phyloP scores from a whole-genome alignment of 2,888 invertebrate genomes.

The Schrankia costaestrigalis region DNA sequence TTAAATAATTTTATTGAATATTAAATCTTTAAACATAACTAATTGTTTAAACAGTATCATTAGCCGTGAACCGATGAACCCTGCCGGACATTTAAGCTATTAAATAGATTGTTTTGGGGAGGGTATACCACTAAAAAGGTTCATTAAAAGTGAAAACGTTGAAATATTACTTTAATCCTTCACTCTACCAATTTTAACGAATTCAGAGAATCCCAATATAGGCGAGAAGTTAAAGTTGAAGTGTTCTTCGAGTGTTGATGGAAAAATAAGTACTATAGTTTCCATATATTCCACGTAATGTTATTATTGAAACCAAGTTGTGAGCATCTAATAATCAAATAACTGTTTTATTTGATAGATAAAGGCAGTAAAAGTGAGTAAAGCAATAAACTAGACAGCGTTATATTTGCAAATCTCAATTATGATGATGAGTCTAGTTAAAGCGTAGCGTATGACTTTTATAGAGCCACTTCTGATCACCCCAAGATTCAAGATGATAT shows the following conservation, averaged over 20 bases:
- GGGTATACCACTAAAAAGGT: conserved; percentile 40
- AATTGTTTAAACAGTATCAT: conserved; percentile 45
- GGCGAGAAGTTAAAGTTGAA: too few species aligned
- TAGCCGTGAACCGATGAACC: conserved; percentile 33
- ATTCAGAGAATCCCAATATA: too few species aligned
- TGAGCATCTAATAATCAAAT: too few species aligned
- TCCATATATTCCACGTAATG: too few species aligned
- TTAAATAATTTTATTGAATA: conserved; percentile 51
- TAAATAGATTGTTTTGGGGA: conserved; percentile 39
- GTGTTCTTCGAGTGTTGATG: too few species aligned
- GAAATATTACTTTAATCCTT: conserved; percentile 36
- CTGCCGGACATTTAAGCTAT: conserved; percentile 38
- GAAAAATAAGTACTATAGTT: too few species aligned
- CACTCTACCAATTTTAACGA: conserved; percentile 5
- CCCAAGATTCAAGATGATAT: conserved; percentile 11
- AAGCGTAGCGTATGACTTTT: conserved; percentile 14
- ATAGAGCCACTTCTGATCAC: conserved; percentile 6
- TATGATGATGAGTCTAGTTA: conserved; percentile 15
- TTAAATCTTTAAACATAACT: conserved; percentile 47
- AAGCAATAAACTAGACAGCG: conserved; percentile 9
- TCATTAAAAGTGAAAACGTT: conserved; percentile 25
- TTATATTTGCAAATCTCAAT: conserved; percentile 21
- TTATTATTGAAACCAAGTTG: too few species aligned
- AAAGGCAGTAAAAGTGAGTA: too few species aligned
- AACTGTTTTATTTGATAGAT: too few species aligned